phyloP scores from a whole-genome alignment of 2,888 invertebrate species.

The Ochropacha duplaris region DNA sequence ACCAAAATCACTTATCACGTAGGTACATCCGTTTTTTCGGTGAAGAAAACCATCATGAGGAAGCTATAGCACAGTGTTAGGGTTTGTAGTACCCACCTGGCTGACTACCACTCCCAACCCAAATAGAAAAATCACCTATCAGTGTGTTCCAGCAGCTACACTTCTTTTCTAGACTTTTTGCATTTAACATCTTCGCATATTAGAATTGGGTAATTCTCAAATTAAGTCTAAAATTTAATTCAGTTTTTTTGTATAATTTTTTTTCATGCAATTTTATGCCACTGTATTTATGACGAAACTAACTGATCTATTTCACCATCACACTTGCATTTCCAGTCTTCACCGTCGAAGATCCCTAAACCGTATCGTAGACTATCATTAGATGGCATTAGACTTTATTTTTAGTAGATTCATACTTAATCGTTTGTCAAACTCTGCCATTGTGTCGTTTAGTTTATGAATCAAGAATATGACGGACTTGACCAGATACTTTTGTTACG shows the following conservation, averaged over 20 bases:
- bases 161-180: no score
- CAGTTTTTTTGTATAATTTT: not conserved
- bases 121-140: no score
- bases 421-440: conserved; percentile 3
- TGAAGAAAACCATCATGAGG: no score
- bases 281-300: not conserved
- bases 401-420: conserved; percentile 14
- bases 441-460: conserved; percentile 1
- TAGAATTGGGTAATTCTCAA: not conserved
- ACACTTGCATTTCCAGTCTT: conserved; percentile 37
- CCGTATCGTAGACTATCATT: conserved; percentile 61
- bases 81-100: no score
- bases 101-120: no score
- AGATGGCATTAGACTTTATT: conserved; percentile 59
- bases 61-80: no score
- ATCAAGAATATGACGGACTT: not conserved
- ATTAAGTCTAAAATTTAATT: not conserved
- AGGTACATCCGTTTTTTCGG: no score
- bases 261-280: not conserved
- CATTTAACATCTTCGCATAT: no score
- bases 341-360: conserved; percentile 39
- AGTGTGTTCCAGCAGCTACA: no score
- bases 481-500: no score
- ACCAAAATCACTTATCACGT: no score
- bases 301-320: conserved; percentile 22